Evolutionary conservation across 2,888 invertebrate species (phyloP).

Genomic region (Hydriomena furcata): DNA sequence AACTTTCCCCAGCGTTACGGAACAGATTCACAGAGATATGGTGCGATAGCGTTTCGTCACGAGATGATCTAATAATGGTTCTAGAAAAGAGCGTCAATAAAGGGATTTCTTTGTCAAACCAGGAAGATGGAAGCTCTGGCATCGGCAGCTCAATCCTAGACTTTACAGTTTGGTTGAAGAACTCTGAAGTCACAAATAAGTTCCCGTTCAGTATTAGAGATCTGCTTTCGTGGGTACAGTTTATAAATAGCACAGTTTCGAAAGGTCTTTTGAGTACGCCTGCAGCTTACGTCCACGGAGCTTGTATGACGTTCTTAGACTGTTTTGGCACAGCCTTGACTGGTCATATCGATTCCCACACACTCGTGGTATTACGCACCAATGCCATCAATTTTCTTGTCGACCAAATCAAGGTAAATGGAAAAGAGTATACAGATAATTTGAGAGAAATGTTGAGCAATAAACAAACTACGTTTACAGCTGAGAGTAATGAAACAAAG

Average conservation of each 20-base stretch:
- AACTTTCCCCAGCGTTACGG: conserved; percentile 97
- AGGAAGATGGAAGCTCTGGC: conserved; percentile 79
- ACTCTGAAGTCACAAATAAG: conserved; percentile 88
- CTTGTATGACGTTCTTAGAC: conserved; percentile 95
- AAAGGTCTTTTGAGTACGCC: conserved; percentile 71
- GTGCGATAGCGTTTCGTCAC: conserved; percentile 91
- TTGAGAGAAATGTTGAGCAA: conserved; percentile 58
- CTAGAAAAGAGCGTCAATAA: conserved; percentile 89
- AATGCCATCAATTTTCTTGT: conserved; percentile 83
- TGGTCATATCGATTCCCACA: conserved; percentile 85
- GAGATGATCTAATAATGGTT: conserved; percentile 90
- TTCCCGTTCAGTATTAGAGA: conserved; percentile 95
- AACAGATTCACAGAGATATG: conserved; percentile 99
- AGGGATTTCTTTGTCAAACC: conserved; percentile 80
- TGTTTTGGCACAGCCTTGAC: conserved; percentile 93
- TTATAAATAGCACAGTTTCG: conserved; percentile 87
- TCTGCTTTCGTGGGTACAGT: conserved; percentile 95
- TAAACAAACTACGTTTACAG: conserved; percentile 57
- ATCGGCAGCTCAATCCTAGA: conserved; percentile 89
- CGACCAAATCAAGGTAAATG: conserved; percentile 73
- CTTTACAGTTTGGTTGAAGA: conserved; percentile 90
- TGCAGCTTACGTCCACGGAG: conserved; percentile 94
- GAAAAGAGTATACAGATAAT: conserved; percentile 60
- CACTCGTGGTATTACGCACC: conserved; percentile 68
- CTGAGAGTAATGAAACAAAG: conserved; percentile 57